Conservation (phyloP, 2,113 vertebrate genomes). For the Tachuris rubrigastra region DNA sequence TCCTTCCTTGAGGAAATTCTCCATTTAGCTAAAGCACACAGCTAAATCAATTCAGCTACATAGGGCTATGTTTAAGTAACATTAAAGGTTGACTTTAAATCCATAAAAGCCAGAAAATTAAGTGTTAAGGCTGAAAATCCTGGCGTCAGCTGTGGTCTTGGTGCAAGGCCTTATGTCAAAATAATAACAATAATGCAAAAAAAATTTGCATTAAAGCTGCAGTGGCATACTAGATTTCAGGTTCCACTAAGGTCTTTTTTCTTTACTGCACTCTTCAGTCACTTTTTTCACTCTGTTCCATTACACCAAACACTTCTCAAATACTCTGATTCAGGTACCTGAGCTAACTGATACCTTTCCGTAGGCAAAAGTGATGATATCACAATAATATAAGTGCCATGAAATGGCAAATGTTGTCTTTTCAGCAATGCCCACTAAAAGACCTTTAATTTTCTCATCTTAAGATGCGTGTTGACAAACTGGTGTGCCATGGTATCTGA, state of each 20-base stretch:
- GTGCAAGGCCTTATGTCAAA: background rate
- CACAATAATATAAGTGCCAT: background rate
- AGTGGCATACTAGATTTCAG: background rate
- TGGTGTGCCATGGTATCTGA: background rate
- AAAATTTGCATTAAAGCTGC: background rate
- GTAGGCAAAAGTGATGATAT: background rate
- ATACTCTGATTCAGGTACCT: background rate
- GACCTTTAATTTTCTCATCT: background rate
- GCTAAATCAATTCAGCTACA: conserved; percentile 19
- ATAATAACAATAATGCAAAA: background rate
- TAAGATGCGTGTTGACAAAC: background rate
- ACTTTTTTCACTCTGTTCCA: background rate
- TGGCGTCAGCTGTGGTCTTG: background rate
- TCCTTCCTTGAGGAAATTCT: too few relatives aligned
- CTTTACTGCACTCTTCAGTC: background rate
- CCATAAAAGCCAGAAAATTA: conserved; percentile 14
- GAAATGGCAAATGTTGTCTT: background rate
- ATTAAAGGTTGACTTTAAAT: conserved; percentile 4
- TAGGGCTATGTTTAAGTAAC: background rate
- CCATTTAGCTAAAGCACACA: background rate
- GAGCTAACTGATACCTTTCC: background rate
- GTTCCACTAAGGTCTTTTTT: background rate
- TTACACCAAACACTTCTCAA: background rate
- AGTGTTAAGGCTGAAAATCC: conserved; percentile 35
- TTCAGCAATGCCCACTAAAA: background rate